phyloP scores from a whole-genome alignment of 2,113 vertebrate genomes.

The Notarius quadriscutis region DNA sequence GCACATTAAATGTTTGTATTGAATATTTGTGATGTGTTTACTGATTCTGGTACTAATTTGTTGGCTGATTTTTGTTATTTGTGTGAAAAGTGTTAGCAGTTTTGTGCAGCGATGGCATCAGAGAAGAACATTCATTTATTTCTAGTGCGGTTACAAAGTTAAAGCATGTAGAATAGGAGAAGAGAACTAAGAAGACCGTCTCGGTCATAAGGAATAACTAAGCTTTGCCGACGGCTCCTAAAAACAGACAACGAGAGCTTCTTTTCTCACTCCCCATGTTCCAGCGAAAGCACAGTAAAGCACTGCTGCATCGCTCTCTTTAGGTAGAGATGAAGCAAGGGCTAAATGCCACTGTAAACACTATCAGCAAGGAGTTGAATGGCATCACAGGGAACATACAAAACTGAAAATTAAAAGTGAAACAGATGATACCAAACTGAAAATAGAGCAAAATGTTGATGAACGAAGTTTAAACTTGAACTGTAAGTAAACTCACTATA shows the following conservation, averaged over 20 bases:
- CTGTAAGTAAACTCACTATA: no score
- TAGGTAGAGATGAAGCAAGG: background rate
- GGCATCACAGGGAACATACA: background rate
- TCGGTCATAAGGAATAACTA: background rate
- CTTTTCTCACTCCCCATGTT: background rate
- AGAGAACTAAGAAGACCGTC: background rate
- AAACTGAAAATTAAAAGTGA: background rate
- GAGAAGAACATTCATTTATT: background rate
- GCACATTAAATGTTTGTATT: background rate
- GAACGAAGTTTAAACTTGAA: background rate
- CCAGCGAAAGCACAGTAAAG: background rate
- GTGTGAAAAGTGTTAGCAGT: background rate
- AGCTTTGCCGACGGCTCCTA: background rate
- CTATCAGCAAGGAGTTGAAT: background rate
- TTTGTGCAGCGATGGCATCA: background rate
- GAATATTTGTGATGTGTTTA: background rate
- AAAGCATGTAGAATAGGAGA: background rate
- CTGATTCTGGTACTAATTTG: background rate
- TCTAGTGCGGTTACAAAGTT: background rate
- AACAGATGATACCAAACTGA: background rate
- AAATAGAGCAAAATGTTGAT: background rate
- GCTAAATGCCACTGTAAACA: background rate
- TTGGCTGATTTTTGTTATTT: background rate
- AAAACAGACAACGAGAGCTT: background rate
- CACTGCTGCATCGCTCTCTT: background rate